These are phyloP conservation scores for Seriola rivoliana DNA, from an alignment of 2,113 vertebrate species.

Conservation along the genomic window DNA sequence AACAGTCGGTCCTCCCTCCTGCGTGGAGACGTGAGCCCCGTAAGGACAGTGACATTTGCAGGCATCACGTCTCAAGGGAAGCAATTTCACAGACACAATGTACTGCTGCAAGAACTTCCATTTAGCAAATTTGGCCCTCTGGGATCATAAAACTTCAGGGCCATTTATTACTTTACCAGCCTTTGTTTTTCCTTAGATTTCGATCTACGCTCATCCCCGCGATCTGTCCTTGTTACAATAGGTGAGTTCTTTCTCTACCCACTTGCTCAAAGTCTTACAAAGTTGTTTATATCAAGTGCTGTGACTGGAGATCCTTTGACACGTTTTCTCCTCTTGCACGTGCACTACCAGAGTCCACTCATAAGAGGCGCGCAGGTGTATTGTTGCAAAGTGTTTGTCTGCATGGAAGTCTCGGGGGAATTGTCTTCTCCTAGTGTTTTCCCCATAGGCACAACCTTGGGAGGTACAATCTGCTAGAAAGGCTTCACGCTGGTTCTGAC, in stretches of 20 bases:
- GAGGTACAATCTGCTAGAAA: conserved; percentile 21
- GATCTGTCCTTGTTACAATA: conserved; percentile 35
- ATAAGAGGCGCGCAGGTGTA: neutral
- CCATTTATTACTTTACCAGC: conserved; percentile 28
- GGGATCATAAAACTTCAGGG: conserved; percentile 52
- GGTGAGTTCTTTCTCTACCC: conserved; percentile 17
- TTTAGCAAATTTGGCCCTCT: conserved; percentile 69
- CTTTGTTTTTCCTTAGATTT: conserved; percentile 48
- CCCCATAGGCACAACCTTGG: conserved; percentile 24
- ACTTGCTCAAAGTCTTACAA: conserved; percentile 8
- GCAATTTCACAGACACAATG: conserved; percentile 69
- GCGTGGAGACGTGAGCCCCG: conserved; percentile 60
- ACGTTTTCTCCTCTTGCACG: neutral
- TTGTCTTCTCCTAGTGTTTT: conserved; percentile 18
- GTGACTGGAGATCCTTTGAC: conserved; percentile 10
- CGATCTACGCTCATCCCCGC: conserved; percentile 27
- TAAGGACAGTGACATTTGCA: conserved; percentile 73
- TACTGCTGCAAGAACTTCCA: conserved; percentile 49
- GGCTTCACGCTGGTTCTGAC: neutral
- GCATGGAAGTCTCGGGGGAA: conserved; percentile 16
- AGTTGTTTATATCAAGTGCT: neutral
- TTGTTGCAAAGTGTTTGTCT: conserved; percentile 33
- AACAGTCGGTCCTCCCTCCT: conserved; percentile 63
- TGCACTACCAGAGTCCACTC: neutral
- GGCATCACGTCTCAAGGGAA: conserved; percentile 72